Evolutionary conservation across 1,140 invertebrate species (phyloP).

Genomic region (Bombus balteatus): DNA sequence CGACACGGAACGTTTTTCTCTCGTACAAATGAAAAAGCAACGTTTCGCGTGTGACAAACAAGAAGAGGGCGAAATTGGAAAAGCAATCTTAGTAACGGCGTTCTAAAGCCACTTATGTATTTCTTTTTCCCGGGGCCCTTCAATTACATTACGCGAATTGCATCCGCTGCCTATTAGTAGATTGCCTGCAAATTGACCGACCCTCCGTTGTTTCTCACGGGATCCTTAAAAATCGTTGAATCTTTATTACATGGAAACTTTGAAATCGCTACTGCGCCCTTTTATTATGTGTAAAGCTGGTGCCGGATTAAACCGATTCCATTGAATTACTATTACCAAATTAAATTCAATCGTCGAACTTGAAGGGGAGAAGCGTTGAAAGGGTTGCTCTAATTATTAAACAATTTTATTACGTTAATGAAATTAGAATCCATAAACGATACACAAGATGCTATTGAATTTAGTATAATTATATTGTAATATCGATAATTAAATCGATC

Average conservation of each 20-base stretch:
- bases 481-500: not conserved
- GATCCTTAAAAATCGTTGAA: conserved; percentile 7
- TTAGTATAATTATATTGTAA: not conserved
- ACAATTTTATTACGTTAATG: too few relatives aligned
- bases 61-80: conserved; percentile 17
- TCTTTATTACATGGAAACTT: not conserved
- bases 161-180: conserved; percentile 31
- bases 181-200: conserved; percentile 35
- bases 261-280: not conserved
- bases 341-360: not conserved
- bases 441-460: not conserved
- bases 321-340: not conserved
- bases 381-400: not conserved
- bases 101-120: conserved; percentile 42
- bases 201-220: not conserved
- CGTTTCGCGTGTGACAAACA: conserved; percentile 16
- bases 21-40: not conserved
- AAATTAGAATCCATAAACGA: not conserved
- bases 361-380: too few relatives aligned
- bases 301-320: not conserved
- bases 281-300: not conserved
- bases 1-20: not conserved
- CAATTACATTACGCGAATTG: conserved; percentile 46
- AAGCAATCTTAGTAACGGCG: conserved; percentile 41
- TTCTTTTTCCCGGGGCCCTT: conserved; percentile 28